Conservation (phyloP, 2,797 vertebrate genomes). For the Podargus strigoides region DNA sequence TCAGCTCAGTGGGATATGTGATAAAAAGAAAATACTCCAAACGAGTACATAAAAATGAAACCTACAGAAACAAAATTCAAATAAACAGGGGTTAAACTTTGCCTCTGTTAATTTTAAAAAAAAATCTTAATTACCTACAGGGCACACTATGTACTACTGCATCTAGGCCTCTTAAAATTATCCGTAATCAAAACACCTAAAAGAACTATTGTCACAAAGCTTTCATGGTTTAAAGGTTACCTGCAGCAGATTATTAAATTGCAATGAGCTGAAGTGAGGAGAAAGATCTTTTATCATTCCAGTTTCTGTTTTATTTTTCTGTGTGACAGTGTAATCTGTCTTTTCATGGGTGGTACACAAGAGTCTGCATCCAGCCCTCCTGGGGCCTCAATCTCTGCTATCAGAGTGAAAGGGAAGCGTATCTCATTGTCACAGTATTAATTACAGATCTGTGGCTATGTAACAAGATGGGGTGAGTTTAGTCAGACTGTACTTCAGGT, state of each 20-base stretch:
- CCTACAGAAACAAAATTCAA: not conserved
- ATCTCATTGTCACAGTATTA: not conserved
- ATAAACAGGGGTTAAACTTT: not conserved
- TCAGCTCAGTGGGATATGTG: not conserved
- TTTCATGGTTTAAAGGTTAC: not conserved
- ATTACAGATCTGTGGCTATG: not conserved
- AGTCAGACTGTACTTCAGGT: not conserved
- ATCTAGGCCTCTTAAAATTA: not conserved
- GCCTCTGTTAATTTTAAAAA: fast-evolving
- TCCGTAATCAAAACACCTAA: not conserved
- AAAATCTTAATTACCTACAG: not conserved
- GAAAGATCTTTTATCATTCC: not conserved
- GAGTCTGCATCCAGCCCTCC: not conserved
- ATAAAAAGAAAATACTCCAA: not conserved
- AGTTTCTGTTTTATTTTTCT: not conserved
- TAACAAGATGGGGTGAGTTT: not conserved
- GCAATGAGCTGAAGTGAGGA: not conserved
- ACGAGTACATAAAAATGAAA: not conserved
- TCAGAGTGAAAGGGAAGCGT: not conserved
- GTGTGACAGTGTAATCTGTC: not conserved
- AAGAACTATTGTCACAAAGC: not conserved
- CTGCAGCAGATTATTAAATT: not conserved
- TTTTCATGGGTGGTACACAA: not conserved
- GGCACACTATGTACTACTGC: not conserved
- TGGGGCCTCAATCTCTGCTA: not conserved